phyloP scores from a whole-genome alignment of 2,113 vertebrate genomes.

The Anhinga anhinga region DNA sequence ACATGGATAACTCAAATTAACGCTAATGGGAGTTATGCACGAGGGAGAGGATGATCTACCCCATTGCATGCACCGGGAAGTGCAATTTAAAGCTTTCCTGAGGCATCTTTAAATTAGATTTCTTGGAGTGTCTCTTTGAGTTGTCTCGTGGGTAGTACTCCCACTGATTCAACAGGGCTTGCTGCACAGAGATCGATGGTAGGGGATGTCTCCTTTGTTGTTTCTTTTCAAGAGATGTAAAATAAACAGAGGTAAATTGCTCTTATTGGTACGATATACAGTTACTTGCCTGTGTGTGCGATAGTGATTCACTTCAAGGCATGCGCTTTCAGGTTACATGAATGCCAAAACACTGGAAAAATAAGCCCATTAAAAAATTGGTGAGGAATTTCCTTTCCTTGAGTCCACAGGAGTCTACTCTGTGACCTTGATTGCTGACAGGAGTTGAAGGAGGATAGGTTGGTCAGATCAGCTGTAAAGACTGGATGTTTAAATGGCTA shows the following conservation, averaged over 20 bases:
- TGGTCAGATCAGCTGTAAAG: not conserved
- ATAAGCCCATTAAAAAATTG: not conserved
- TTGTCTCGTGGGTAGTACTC: not conserved
- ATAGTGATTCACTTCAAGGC: not conserved
- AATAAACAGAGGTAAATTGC: not conserved
- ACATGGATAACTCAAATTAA: not conserved
- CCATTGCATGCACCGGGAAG: not conserved
- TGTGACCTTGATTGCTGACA: not conserved
- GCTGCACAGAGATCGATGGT: not conserved
- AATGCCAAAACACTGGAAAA: not conserved
- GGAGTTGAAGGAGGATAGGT: not conserved
- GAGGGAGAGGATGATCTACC: not conserved
- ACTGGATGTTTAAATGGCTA: not conserved
- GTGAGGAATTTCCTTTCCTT: not conserved
- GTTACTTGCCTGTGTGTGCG: not conserved
- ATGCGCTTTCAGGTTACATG: not conserved
- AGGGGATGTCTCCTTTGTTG: not conserved
- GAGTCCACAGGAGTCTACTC: not conserved
- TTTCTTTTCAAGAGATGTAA: not conserved
- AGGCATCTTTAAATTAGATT: slow-evolving; percentile 24
- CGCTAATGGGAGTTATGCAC: not conserved
- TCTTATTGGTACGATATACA: not conserved
- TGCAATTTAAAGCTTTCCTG: slow-evolving; percentile 44
- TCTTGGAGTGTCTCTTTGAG: not conserved
- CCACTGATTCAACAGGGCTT: not conserved